Evolutionary conservation across 1,140 invertebrate species (phyloP).

Genomic region (Aphaenogaster floridana): DNA sequence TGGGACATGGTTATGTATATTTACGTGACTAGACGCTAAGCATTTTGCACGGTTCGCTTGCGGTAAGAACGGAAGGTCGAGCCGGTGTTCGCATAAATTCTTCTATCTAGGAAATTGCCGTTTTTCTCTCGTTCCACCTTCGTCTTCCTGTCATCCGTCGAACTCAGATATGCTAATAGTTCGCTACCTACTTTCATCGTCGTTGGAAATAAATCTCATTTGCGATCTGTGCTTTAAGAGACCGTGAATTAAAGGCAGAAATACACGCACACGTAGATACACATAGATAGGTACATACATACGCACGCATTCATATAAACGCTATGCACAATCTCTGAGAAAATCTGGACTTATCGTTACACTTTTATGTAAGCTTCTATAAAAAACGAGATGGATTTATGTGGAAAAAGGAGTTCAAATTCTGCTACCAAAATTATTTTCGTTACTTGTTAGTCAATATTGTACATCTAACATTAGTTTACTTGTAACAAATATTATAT

Average conservation of each 20-base stretch:
- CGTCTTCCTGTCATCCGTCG: conserved; percentile 71
- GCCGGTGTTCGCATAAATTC: conserved; percentile 69
- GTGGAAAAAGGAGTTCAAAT: background rate
- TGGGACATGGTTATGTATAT: conserved; percentile 37
- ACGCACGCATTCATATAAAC: background rate
- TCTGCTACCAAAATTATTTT: background rate
- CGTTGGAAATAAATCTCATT: conserved; percentile 70
- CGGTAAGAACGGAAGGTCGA: conserved; percentile 40
- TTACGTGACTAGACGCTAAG: conserved; percentile 48
- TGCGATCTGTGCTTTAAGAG: conserved; percentile 22
- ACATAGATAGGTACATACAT: background rate
- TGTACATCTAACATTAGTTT: background rate
- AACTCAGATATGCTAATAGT: conserved; percentile 74
- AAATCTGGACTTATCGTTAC: background rate
- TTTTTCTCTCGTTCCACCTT: conserved; percentile 68
- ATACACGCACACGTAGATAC: background rate
- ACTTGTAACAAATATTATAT: background rate
- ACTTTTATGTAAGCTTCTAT: background rate
- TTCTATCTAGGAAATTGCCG: conserved; percentile 74
- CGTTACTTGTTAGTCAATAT: background rate
- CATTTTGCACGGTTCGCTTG: conserved; percentile 59
- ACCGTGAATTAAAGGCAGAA: conserved; percentile 45
- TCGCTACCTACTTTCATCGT: conserved; percentile 60
- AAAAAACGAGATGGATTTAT: background rate
- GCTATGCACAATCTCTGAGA: background rate